Conservation (phyloP, 1,140 invertebrate genomes). For the Akabosia matsudoensis region DNA sequence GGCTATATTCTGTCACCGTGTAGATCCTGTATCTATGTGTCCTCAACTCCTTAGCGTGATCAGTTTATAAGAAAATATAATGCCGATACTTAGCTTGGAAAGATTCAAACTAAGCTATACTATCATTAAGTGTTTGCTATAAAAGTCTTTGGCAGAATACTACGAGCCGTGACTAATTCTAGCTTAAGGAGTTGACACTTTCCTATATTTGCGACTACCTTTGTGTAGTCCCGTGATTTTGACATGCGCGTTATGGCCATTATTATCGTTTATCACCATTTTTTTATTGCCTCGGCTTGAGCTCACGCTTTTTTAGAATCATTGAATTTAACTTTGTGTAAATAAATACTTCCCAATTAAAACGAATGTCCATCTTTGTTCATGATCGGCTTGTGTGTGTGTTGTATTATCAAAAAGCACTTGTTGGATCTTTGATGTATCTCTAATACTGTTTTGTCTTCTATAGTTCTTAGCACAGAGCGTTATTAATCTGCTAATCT, state of each 20-base stretch:
- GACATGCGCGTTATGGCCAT: background rate
- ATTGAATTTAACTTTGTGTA: background rate
- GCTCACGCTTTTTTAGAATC: background rate
- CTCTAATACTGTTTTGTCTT: background rate
- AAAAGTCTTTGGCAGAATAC: too few species aligned
- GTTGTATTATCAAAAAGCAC: too few species aligned
- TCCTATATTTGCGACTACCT: background rate
- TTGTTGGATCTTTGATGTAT: background rate
- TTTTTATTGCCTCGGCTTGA: background rate
- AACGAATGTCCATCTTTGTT: background rate
- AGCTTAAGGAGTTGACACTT: too few species aligned
- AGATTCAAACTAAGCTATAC: too few species aligned
- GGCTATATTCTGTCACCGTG: background rate
- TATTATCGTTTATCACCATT: background rate
- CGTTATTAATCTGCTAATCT: too few species aligned
- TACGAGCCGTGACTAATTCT: too few species aligned
- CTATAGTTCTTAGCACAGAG: too few species aligned
- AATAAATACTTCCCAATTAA: slow-evolving; percentile 4
- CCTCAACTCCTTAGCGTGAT: too few species aligned
- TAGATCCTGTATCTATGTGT: background rate
- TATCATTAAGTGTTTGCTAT: too few species aligned
- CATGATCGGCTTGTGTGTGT: background rate
- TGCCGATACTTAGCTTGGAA: too few species aligned
- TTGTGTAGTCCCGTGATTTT: background rate
- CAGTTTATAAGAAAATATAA: too few species aligned